phyloP scores from a whole-genome alignment of 2,888 invertebrate species.

The Lepidochrysops patricia region DNA sequence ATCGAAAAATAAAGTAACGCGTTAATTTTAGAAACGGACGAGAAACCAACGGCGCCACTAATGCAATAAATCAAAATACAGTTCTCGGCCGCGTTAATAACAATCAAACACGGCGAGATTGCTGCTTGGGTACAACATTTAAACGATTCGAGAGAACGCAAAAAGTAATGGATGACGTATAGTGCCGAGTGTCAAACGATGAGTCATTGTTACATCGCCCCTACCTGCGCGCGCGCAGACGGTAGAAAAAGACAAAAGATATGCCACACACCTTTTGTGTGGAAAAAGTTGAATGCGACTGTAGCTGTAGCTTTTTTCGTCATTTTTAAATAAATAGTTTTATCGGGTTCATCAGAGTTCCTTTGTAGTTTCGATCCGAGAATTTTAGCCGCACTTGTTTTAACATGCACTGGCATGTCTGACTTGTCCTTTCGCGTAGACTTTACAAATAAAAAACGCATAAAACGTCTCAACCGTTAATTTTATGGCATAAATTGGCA shows the following conservation, averaged over 20 bases:
- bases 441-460: not conserved
- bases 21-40: slow-evolving; percentile 38
- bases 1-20: slow-evolving; percentile 32
- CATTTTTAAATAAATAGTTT: slow-evolving; percentile 22
- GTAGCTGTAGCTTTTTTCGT: slow-evolving; percentile 14
- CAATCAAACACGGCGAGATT: slow-evolving; percentile 12
- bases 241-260: slow-evolving; percentile 31
- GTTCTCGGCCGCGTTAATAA: slow-evolving; percentile 24
- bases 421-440: not conserved
- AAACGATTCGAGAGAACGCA: not conserved
- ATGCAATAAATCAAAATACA: slow-evolving; percentile 40
- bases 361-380: slow-evolving; percentile 10
- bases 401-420: not conserved
- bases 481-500: not conserved
- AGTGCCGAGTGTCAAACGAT: slow-evolving; percentile 22
- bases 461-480: not conserved
- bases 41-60: slow-evolving; percentile 44
- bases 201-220: slow-evolving; percentile 30
- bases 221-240: slow-evolving; percentile 35
- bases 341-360: slow-evolving; percentile 18
- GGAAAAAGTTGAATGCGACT: slow-evolving; percentile 20
- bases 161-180: slow-evolving; percentile 13
- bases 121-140: slow-evolving; percentile 1
- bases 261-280: slow-evolving; percentile 28
- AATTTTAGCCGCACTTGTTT: slow-evolving; percentile 6